Base-by-base conservation (phyloP, 2,113 vertebrate genomes). In the Alethe castanea region DNA sequence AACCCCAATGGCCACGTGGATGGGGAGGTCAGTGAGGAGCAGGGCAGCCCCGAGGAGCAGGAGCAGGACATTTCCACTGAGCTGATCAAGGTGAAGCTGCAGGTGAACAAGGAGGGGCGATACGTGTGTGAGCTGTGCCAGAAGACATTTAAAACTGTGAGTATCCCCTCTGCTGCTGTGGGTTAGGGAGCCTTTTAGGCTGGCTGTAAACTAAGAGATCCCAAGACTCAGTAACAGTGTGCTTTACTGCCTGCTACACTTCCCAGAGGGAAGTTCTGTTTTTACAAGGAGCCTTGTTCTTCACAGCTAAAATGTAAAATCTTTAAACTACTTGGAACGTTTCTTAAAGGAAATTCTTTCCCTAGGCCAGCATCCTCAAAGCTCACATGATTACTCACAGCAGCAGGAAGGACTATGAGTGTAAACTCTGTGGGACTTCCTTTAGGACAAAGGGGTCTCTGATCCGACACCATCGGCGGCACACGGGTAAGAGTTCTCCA, bases 371-470 rank as follows among this genome's bases (percentile, higher is more conserved):
- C 97, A 99, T 99, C 94, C 98, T 99, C 88, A 99, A 99, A 94
- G 99, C 99, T 78, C 99, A 99, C 94, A 98, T 99, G 98, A 98
- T 98, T 96, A 99, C 99, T 11, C 99, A 99, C 96, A 99, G 98
- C 90, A 99, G 99, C 94, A 98, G 98, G 80, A 99, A 99, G 98
- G 98, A 99, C 97, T 99, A 99, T 31, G 98, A 98, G 64, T 99
- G 99, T 95, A 98, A 98, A 26, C 96, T 99, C 18, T 99, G 99
- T 57, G 98, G 97, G 12, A 99, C 98, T 15, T 98, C 98, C 35
- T 99, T 99, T 94, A 98, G 99, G 83, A 99, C 99, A 81, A 99
- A 99, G 97, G 99, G 99, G 25, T 99, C 99, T 9, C 97, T 99
- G 81, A 99, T 99, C 83, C 98, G 99, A 29, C 99, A 99, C 96